Percentiles rank a stretch among this genome's conserved stretches.
Conservation (phyloP, 1,140 invertebrate species). For the Drosophila oshimai region DNA sequence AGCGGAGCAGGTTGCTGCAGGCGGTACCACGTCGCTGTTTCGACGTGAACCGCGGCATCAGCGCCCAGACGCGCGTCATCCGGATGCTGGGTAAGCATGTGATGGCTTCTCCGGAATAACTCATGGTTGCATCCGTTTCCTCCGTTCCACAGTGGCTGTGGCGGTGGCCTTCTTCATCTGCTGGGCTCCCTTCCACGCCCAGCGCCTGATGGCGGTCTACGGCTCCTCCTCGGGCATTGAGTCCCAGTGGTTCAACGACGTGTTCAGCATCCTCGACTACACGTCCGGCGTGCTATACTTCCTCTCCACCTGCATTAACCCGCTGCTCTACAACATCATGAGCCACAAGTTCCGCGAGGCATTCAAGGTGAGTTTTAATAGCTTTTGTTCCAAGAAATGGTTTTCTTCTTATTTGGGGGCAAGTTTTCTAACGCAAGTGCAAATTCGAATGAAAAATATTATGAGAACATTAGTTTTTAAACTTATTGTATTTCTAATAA, state of each 20-base stretch:
- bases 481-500: no score
- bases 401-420: no score
- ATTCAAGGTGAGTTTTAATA: constrained; percentile 86
- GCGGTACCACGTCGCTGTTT: constrained; percentile 63
- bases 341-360: constrained; percentile 93
- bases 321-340: constrained; percentile 94
- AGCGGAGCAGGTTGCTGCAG: constrained; percentile 82
- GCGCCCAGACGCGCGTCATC: constrained; percentile 86
- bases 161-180: constrained; percentile 97
- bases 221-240: constrained; percentile 82
- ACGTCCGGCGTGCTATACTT: constrained; percentile 89
- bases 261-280: constrained; percentile 87
- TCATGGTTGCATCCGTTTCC: constrained; percentile 2
- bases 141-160: constrained; percentile 90
- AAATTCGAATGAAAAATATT: no score
- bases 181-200: constrained; percentile 97
- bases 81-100: constrained; percentile 87
- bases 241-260: constrained; percentile 79
- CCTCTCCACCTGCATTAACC: constrained; percentile 90
- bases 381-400: constrained; percentile 1
- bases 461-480: no score
- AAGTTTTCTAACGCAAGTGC: no score
- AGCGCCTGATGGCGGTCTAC: constrained; percentile 90
- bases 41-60: constrained; percentile 79
- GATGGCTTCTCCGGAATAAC: background rate